phyloP scores from a whole-genome alignment of 2,113 vertebrate species.

The Rattus norvegicus region GRCr8 NC_086032.1:60391001-60391500 shows the following conservation, averaged over 20 bases:
- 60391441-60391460: conserved; percentile 80
- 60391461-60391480: conserved; percentile 78
- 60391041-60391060: not conserved
- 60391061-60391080: not conserved
- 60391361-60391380: conserved; percentile 81
- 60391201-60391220: not conserved
- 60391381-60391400: conserved; percentile 64
- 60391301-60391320: conserved; percentile 70
- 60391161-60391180: not conserved
- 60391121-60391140: not conserved
- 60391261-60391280: conserved; percentile 65
- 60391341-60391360: conserved; percentile 69
- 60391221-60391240: conserved; percentile 29
- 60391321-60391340: conserved; percentile 66
- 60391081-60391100: not conserved
- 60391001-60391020: not conserved
- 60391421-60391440: conserved; percentile 72
- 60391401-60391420: conserved; percentile 80
- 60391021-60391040: not conserved
- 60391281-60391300: conserved; percentile 71
- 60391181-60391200: conserved; percentile 9
- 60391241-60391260: conserved; percentile 65
- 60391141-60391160: not conserved
- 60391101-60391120: not conserved
- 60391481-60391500: conserved; percentile 79